Conservation (phyloP, 2,113 vertebrate species). For the Apodemus sylvaticus region DNA sequence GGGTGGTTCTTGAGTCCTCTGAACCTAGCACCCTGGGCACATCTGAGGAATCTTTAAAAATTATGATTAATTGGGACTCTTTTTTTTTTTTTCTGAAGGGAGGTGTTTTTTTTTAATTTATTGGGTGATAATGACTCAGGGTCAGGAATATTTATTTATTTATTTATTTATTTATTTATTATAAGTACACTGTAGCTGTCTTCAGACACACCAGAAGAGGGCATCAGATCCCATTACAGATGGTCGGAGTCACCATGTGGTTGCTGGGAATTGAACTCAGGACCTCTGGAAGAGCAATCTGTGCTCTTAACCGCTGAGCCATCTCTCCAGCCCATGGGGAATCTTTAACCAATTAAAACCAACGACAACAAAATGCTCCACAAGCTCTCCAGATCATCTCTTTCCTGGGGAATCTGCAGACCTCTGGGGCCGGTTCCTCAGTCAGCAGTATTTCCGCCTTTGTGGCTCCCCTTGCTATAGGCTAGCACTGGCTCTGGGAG, state of each 20-base stretch:
- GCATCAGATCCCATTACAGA: too few relatives aligned
- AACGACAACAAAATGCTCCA: background rate
- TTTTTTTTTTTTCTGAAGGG: background rate
- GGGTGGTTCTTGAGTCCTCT: too few relatives aligned
- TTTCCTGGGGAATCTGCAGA: too few relatives aligned
- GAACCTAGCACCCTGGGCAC: background rate
- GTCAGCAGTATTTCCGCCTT: background rate
- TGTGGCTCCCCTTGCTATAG: background rate
- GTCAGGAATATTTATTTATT: too few relatives aligned
- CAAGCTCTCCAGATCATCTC: background rate
- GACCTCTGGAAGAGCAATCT: too few relatives aligned
- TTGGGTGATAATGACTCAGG: background rate
- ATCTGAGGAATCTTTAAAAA: background rate
- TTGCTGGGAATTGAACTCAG: too few relatives aligned
- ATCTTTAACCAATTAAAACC: conserved; percentile 26
- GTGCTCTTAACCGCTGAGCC: too few relatives aligned
- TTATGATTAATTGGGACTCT: background rate
- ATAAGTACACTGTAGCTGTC: too few relatives aligned
- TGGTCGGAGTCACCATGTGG: too few relatives aligned
- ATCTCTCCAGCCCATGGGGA: too few relatives aligned
- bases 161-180: too few relatives aligned
- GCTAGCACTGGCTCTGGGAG: background rate
- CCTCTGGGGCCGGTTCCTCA: background rate
- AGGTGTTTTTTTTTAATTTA: background rate
- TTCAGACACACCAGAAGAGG: too few relatives aligned